phyloP scores from a whole-genome alignment of 2,113 vertebrate species.

The Numida meleagris region DNA sequence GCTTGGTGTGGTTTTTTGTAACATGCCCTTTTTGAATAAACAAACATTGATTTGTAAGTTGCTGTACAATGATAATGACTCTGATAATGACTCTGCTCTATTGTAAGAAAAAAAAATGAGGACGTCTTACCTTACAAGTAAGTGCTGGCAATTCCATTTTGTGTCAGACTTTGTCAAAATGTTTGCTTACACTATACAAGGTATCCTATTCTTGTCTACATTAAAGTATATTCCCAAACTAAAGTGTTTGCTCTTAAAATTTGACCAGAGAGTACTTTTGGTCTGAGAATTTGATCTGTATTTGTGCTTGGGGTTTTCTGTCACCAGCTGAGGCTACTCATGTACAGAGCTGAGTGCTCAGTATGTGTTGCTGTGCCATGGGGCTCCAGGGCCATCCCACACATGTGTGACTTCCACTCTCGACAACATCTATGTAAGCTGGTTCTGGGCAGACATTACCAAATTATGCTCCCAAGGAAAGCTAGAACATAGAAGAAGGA shows the following conservation, averaged over 20 bases:
- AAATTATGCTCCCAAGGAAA: neutral
- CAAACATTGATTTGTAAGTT: conserved; percentile 73
- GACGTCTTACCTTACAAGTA: neutral
- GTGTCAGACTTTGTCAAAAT: neutral
- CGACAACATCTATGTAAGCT: neutral
- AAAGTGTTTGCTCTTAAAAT: neutral
- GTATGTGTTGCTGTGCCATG: neutral
- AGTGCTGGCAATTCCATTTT: neutral
- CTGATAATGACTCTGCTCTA: neutral
- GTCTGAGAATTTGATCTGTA: neutral
- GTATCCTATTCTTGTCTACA: neutral
- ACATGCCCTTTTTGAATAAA: conserved; percentile 61
- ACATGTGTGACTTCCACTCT: neutral
- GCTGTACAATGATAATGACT: neutral
- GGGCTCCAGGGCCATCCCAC: neutral
- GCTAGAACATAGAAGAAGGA: neutral
- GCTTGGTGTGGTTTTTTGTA: conserved; percentile 78
- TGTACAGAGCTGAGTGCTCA: neutral
- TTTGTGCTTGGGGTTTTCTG: neutral
- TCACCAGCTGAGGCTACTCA: accelerated
- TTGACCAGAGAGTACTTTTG: neutral
- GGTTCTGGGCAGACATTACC: neutral
- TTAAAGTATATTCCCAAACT: neutral
- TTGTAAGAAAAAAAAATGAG: neutral
- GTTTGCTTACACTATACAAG: neutral